Evolutionary conservation across 2,113 vertebrate species (phyloP).

Genomic region (Phaethornis superciliosus): DNA sequence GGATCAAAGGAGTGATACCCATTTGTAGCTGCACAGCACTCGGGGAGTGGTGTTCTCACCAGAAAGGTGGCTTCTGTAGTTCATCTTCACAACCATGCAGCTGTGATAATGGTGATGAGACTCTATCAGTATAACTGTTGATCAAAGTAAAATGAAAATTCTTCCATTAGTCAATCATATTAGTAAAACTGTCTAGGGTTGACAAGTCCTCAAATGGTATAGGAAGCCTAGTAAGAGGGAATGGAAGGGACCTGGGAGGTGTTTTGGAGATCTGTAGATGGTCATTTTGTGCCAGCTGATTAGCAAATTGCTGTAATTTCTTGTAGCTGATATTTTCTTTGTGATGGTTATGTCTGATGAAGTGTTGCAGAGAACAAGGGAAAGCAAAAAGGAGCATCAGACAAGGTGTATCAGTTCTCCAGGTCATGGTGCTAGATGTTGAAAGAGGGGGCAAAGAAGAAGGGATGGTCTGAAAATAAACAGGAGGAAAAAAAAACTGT

Average conservation of each 20-base stretch:
- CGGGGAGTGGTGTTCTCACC: background rate
- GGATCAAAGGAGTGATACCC: background rate
- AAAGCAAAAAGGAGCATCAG: background rate
- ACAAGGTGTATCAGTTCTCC: fast-evolving
- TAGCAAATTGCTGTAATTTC: background rate
- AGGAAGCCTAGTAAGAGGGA: background rate
- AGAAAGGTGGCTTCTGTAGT: background rate
- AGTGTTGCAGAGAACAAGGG: background rate
- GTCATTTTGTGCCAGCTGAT: background rate
- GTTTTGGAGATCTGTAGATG: background rate
- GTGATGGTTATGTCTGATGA: background rate
- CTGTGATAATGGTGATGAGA: background rate
- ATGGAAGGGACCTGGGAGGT: background rate
- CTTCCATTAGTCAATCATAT: background rate
- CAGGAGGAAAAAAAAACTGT: background rate
- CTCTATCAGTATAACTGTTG: background rate
- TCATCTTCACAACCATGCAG: background rate
- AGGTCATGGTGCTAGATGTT: background rate
- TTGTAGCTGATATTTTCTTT: background rate
- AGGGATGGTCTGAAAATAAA: background rate
- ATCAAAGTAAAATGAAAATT: background rate
- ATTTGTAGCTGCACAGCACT: background rate
- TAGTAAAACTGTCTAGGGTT: background rate
- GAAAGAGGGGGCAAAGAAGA: background rate
- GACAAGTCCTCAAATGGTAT: background rate